These are phyloP conservation scores for Microcebus tavaratra DNA, from an alignment of 2,113 vertebrate genomes.

Conservation along the genomic window DNA sequence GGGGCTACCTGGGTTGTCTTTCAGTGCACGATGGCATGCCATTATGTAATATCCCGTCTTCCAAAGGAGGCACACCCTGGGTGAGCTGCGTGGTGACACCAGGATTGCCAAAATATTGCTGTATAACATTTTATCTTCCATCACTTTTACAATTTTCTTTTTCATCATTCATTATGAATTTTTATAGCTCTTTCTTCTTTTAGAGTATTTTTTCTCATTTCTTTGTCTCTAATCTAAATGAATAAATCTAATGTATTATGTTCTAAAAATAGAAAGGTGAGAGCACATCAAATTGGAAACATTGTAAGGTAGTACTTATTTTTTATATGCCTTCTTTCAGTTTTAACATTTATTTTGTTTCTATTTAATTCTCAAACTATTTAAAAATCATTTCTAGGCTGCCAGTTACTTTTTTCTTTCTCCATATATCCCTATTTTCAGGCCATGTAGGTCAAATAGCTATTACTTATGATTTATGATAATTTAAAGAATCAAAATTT, in stretches of 20 bases:
- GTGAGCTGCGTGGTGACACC: neutral
- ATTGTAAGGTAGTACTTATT: neutral
- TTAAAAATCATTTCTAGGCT: neutral
- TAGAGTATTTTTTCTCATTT: neutral
- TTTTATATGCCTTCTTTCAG: neutral
- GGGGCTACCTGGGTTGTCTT: neutral
- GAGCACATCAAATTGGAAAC: neutral
- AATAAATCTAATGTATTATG: neutral
- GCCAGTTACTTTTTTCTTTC: neutral
- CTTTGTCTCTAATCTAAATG: neutral
- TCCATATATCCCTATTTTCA: neutral
- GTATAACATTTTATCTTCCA: neutral
- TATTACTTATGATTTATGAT: neutral
- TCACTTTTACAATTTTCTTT: neutral
- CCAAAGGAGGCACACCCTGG: neutral
- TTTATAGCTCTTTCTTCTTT: neutral
- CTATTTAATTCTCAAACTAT: neutral
- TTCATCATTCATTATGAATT: neutral
- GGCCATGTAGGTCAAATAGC: neutral
- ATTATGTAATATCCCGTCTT: rapidly evolving
- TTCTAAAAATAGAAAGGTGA: neutral
- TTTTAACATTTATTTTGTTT: neutral
- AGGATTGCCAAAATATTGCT: neutral
- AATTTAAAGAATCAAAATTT: neutral
- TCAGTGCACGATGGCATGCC: neutral